These are phyloP conservation scores for Ligdia adustata DNA, from an alignment of 2,888 invertebrate genomes.

Conservation along the genomic window DNA sequence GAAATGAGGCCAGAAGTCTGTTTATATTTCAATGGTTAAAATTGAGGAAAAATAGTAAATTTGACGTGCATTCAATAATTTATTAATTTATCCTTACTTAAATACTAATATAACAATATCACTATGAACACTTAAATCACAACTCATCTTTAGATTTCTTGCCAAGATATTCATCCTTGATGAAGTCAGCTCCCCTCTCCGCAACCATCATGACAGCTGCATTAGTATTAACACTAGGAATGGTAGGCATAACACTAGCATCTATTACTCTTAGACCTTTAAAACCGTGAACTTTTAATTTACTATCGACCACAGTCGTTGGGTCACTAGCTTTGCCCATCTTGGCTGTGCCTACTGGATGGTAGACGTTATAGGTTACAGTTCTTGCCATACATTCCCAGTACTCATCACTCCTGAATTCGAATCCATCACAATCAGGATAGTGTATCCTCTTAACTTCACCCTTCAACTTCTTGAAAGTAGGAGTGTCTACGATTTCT, in stretches of 20 bases:
- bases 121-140: too few species aligned
- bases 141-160: slow-evolving; percentile 54
- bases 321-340: slow-evolving; percentile 63
- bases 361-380: slow-evolving; percentile 71
- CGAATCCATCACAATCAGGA: slow-evolving; percentile 59
- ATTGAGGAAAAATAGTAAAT: too few species aligned
- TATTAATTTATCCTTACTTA: too few species aligned
- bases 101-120: too few species aligned
- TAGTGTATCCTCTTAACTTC: slow-evolving; percentile 62
- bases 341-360: slow-evolving; percentile 73
- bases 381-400: slow-evolving; percentile 76
- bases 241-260: slow-evolving; percentile 75
- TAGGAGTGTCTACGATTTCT: slow-evolving; percentile 62
- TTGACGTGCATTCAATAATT: too few species aligned
- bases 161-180: slow-evolving; percentile 57
- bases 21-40: too few species aligned
- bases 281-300: slow-evolving; percentile 59
- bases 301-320: slow-evolving; percentile 61
- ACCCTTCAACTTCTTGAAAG: slow-evolving; percentile 58
- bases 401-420: slow-evolving; percentile 61
- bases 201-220: slow-evolving; percentile 77
- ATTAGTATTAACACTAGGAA: slow-evolving; percentile 72
- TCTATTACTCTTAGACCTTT: slow-evolving; percentile 65
- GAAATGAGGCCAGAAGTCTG: too few species aligned
- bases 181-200: slow-evolving; percentile 71